Base-by-base conservation (phyloP, 92 coral and sea anemone species). In the Porites divaricata region DNA sequence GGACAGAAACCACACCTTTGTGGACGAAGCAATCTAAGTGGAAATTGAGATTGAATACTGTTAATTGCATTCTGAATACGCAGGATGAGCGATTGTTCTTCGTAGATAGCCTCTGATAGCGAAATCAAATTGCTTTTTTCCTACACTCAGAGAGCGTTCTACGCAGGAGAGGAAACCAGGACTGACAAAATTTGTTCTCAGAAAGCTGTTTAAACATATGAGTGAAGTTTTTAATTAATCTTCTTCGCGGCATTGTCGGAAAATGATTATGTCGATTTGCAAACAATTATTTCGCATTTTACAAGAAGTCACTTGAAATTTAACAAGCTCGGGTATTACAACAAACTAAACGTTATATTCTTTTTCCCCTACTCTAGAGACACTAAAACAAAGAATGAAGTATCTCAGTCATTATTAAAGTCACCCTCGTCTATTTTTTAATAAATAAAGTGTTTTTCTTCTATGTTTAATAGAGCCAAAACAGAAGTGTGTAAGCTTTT, bases 161-260 rank as follows among this genome's bases (percentile, higher is more conserved):
- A 53, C 85, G 41, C 28, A 51, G 77, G 67, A 72, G 59, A 91
- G 89, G 91, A 91, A 88, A 83, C 76, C 71, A 61, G 23, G 59
- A 25, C 51, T 82, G 77, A 23, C 86, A 82, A 82, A 81, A 72
- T 72, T 72, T 82, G 86, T 72, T 68, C 92, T 50, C 51, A 52
- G 16, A 85, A 91, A 91, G 95, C 95, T 91, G 95, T 88, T 79
- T 90, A 91, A 91, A 91, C 84, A 91, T 77, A n/a, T 19, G 72
- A 83, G 88, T 91, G 71, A 79, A 88, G 89, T 66, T 81, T 91
- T 85, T 88, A 91, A 91, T 91, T 88, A 91, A 88, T 88, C 95
- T 91, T 77, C 83, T 57, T 85, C 82, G 84, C 87, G 89, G 72
- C 77, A 78, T 83, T 91, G 95, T 80, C 95, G 95, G 95, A 85